Evolutionary conservation across 2,888 invertebrate genomes (phyloP).

Genomic region (Pheosia gnoma): DNA sequence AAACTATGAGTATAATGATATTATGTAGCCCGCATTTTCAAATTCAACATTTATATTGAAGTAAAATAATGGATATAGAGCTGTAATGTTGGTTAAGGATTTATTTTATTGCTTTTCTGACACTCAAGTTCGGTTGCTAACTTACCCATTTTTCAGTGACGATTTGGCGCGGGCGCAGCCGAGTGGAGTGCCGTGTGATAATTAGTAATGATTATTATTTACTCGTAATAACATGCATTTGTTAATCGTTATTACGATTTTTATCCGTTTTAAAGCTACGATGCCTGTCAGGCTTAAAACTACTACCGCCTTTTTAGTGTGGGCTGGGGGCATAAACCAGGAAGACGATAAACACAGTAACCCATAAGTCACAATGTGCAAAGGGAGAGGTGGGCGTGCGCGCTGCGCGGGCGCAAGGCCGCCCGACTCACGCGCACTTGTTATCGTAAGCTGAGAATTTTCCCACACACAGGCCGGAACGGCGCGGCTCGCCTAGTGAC

Average conservation of each 20-base stretch:
- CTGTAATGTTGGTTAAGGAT: too few species aligned
- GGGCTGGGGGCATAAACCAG: not conserved
- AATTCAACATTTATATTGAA: too few species aligned
- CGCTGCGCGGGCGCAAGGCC: conserved; percentile 36
- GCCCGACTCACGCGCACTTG: conserved; percentile 43
- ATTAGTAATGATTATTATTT: conserved; percentile 24
- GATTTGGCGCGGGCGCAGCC: not conserved
- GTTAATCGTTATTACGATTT: conserved; percentile 9
- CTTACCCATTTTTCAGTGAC: not conserved
- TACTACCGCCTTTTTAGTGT: too few species aligned
- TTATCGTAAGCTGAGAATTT: conserved; percentile 20
- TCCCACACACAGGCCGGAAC: conserved; percentile 41
- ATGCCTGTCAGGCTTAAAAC: too few species aligned
- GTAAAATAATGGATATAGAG: too few species aligned
- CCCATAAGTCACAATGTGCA: not conserved
- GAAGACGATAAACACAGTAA: not conserved
- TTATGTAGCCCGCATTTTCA: too few species aligned
- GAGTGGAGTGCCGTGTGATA: too few species aligned
- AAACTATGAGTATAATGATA: too few species aligned
- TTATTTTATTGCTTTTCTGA: too few species aligned
- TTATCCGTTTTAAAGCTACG: not conserved
- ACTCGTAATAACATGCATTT: conserved; percentile 29
- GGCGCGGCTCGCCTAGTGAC: conserved; percentile 36
- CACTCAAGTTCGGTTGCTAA: not conserved
- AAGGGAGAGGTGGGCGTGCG: conserved; percentile 38